Conservation (phyloP, 2,888 invertebrate species). For the Amphipyra berbera region DNA sequence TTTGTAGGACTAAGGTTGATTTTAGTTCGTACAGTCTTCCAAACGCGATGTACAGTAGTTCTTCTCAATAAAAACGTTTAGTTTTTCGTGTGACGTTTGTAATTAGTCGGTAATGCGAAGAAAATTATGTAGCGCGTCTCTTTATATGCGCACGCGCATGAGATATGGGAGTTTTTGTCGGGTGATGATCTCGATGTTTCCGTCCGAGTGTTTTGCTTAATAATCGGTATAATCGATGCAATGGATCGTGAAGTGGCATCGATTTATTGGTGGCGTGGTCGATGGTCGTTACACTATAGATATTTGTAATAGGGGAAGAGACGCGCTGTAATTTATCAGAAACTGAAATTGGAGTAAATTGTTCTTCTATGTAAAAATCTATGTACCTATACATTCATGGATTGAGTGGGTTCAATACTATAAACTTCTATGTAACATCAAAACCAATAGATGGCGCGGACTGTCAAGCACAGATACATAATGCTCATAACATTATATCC, state of each 20-base stretch:
- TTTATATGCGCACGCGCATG: constrained; percentile 70
- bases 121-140: constrained; percentile 72
- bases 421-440: too few species aligned
- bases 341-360: constrained; percentile 11
- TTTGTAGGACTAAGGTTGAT: neutral
- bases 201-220: constrained; percentile 77
- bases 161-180: constrained; percentile 70
- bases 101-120: constrained; percentile 79
- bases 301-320: neutral
- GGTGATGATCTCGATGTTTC: constrained; percentile 78
- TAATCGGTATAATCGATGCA: constrained; percentile 79
- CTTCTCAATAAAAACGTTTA: constrained; percentile 43
- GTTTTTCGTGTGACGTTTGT: constrained; percentile 64
- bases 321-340: constrained; percentile 8
- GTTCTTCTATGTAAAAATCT: neutral
- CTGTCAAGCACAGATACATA: too few species aligned
- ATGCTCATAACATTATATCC: too few species aligned
- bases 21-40: neutral
- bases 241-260: constrained; percentile 68
- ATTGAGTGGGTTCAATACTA: too few species aligned
- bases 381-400: too few species aligned
- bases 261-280: constrained; percentile 66
- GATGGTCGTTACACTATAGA: constrained; percentile 20
- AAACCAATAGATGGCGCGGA: too few species aligned
- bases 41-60: constrained; percentile 46